Base-by-base conservation (phyloP, 2,888 invertebrate genomes). In the Diadromus collaris region DNA sequence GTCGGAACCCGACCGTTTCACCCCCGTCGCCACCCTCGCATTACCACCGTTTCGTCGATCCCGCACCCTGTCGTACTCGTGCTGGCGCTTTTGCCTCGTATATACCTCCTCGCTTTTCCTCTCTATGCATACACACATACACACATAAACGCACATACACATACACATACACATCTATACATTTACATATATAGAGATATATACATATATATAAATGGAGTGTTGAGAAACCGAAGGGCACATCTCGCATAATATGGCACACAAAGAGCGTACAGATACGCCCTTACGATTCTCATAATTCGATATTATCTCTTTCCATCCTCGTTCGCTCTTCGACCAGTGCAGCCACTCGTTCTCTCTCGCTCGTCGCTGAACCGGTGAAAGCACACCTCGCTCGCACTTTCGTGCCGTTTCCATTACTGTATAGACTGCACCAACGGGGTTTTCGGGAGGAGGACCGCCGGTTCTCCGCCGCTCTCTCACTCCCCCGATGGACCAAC, bases 41-140 rank as follows among this genome's bases (percentile, higher is more conserved):
- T 83, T 83, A 81, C 78, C 82, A 75, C 79, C 79, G 80, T 79
- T 84, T 76, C 81, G 81, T 79, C 80, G 79, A 80, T 64, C 70
- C 61, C 74, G 44, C 63, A 76, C 78, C 71, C 67, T 75, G 63
- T 80, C 76, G 67, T 78, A 64, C 60, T 81, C 61, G 70, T 70
- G 32, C 69, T 71, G 54, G 44, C 51, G 61, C 75, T 64, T 76
- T 70, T 75, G 48, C 79, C 80, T 81, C 78, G 48, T 74, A 79
- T 68, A 75, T 46, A 54, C 32, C 71, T 76, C 70, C 76, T 75
- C 68, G 68, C 79, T 68, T 41, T 74, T 65, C 65, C 78, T 79
- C 76, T 72, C 51, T 63, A 61, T 73, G 44, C 29, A 56, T 44
- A n/a, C 27, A 48, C 60, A 16, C 56, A 58, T 60, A 51, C 38